Percentiles rank a stretch among this genome's conserved stretches.
phyloP scores from a whole-genome alignment of 2,797 vertebrate genomes.

The Cryptoprocta ferox region DNA sequence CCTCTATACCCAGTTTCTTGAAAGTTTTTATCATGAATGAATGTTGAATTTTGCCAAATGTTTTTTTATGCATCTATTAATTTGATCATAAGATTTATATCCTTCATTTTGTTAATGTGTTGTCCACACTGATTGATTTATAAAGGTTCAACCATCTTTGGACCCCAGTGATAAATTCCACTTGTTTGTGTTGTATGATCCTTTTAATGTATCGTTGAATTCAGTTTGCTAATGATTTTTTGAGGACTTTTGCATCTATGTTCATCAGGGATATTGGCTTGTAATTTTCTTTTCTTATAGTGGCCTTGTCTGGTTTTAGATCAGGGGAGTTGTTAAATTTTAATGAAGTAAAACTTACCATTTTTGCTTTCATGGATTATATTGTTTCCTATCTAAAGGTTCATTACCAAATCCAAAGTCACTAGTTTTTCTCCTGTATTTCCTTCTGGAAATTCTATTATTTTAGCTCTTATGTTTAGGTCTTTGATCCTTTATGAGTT shows the following conservation, averaged over 20 bases:
- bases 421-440: neutral
- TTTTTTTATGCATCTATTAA: neutral
- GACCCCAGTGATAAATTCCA: neutral
- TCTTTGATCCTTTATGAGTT: neutral
- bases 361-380: neutral
- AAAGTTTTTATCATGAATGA: neutral
- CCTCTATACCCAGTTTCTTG: neutral
- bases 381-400: neutral
- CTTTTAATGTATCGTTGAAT: neutral
- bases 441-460: neutral
- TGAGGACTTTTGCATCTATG: neutral
- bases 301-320: neutral
- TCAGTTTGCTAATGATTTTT: neutral
- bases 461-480: neutral
- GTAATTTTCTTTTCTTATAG: neutral
- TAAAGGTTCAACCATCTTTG: neutral
- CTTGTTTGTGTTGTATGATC: neutral
- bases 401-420: neutral
- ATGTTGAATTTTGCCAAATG: neutral
- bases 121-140: neutral
- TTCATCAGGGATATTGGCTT: neutral
- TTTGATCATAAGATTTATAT: neutral
- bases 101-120: neutral
- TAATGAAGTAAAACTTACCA: neutral
- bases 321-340: neutral